These are phyloP conservation scores for Branchinecta lynchi DNA, from an alignment of 1,140 invertebrate species.

Conservation along the genomic window DNA sequence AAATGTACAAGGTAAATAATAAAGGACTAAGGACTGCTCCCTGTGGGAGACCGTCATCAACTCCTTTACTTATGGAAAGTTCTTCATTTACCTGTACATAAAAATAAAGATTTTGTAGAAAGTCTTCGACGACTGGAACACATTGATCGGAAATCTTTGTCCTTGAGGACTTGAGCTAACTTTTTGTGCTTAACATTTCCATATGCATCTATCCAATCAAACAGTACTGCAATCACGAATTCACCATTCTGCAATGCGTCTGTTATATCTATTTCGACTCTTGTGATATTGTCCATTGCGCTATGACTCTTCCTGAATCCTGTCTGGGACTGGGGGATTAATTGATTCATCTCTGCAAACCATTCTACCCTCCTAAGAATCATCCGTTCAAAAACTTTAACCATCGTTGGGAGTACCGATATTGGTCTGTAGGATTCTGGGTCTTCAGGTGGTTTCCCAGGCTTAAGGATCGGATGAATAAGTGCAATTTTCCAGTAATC, in stretches of 20 bases:
- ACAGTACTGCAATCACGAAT: slow-evolving; percentile 1
- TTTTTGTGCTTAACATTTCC: slow-evolving; percentile 7
- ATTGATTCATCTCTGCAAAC: slow-evolving; percentile 1
- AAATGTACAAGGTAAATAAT: slow-evolving; percentile 2
- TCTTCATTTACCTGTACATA: neutral
- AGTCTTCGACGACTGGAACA: neutral
- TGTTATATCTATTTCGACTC: slow-evolving; percentile 5
- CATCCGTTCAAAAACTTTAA: neutral
- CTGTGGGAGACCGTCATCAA: slow-evolving; percentile 3
- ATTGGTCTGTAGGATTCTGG: slow-evolving; percentile 9
- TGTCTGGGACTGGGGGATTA: slow-evolving; percentile 4
- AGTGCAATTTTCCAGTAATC: neutral
- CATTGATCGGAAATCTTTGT: neutral
- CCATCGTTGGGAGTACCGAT: neutral
- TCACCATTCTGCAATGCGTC: neutral
- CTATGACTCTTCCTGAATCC: neutral
- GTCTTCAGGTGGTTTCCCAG: slow-evolving; percentile 4
- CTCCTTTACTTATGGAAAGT: neutral
- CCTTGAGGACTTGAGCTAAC: neutral
- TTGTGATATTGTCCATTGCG: slow-evolving; percentile 1
- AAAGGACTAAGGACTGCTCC: neutral
- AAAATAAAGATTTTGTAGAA: neutral
- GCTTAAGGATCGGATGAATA: slow-evolving; percentile 9
- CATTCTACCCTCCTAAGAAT: neutral
- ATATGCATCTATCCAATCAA: slow-evolving; percentile 6